Percentiles rank a stretch among this genome's conserved stretches.
Evolutionary conservation across 2,888 invertebrate species (phyloP).

Genomic region (Serripes groenlandicus): DNA sequence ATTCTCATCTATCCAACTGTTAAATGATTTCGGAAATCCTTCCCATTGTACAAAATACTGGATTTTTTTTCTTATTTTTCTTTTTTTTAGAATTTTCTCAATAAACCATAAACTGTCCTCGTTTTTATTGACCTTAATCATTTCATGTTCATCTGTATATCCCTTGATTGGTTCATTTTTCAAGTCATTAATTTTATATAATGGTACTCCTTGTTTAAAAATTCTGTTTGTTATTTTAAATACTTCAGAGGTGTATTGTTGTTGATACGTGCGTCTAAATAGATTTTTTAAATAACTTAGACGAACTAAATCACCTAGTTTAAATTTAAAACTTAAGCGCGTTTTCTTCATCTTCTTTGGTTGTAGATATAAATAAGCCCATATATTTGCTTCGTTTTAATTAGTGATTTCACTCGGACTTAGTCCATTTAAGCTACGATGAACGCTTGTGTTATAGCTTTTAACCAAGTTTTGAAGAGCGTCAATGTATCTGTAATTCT

Average conservation of each 20-base stretch:
- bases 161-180: conserved; percentile 39
- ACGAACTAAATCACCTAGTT: conserved; percentile 43
- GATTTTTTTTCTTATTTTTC: conserved; percentile 41
- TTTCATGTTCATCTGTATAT: conserved; percentile 39
- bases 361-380: conserved; percentile 42
- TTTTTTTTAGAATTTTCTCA: conserved; percentile 48
- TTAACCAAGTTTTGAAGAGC: conserved; percentile 38
- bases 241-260: conserved; percentile 52
- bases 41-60: conserved; percentile 50
- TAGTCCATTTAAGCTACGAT: conserved; percentile 40
- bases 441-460: conserved; percentile 32
- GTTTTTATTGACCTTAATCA: conserved; percentile 37
- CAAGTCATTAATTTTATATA: conserved; percentile 48
- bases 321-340: conserved; percentile 18
- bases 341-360: conserved; percentile 21
- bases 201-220: conserved; percentile 46
- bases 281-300: conserved; percentile 49
- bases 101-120: conserved; percentile 58
- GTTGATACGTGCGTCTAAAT: conserved; percentile 51
- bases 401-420: conserved; percentile 34
- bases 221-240: conserved; percentile 46
- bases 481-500: conserved; percentile 57
- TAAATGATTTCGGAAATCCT: conserved; percentile 40
- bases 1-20: conserved; percentile 46
- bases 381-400: conserved; percentile 41